Evolutionary conservation across 2,888 invertebrate species (phyloP), one percentile per base, ranked within the genome.

Genomic region (Nemotelus pantherinus): DNA sequence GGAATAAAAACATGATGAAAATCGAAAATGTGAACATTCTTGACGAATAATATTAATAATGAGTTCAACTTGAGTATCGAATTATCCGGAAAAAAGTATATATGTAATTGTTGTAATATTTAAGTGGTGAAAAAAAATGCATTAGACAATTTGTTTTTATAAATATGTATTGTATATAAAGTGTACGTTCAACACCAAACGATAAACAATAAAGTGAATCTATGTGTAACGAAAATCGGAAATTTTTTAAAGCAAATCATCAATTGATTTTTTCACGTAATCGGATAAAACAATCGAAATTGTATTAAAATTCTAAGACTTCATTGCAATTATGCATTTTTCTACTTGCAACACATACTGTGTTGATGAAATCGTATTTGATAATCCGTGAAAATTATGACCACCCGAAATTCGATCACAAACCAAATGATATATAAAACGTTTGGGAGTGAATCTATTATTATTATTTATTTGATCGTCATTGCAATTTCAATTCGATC

Each of bases 101-200:
- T 6, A 50, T 43, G 39, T 3, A 10, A 44, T 50, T 68, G 41
- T 65, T 71, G 53, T 55, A 58, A 6, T 43, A 57, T 39, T 57
- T 57, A 70, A 63, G 47, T 60, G 10, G 50, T 44, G 67, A 57
- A 74, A 74, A 25, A 25, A 74, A 77, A 74, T 63, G 64, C 55
- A 72, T 65, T 72, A 76, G 71, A 77, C 58, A 77, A 72, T 78
- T 67, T 50, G 25, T 25, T 57, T 58, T 76, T 76, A 48, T 48
- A 63, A 41, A 41, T 25, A 25, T 25, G 25, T 25, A 25, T 25
- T 25, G 25, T 25, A 25, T 25, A 25, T 60, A 70, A 75, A 47
- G 48, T 71, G 70, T 76, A 50, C 47, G 76, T 78, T 75, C 63
- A 70, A 67, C 58, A 75, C 75, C 67, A 78, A 71, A 60, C 55